Evolutionary conservation across 2,888 invertebrate species (phyloP).

Genomic region (Drosophila pegasa): DNA sequence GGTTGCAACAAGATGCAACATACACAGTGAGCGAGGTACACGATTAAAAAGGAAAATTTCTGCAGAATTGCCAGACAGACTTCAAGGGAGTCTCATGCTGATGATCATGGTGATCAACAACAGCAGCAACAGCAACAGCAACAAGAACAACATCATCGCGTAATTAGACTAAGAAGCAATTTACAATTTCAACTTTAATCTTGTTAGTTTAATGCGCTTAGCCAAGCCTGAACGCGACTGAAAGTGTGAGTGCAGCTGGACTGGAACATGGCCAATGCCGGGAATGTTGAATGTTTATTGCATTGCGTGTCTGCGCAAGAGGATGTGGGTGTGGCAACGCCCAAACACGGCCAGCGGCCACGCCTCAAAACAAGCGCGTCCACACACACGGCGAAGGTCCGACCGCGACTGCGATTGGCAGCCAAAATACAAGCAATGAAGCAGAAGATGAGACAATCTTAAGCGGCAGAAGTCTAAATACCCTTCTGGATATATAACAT

Average conservation of each 20-base stretch:
- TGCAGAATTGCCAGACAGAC: slow-evolving; percentile 28
- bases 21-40: slow-evolving; percentile 19
- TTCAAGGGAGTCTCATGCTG: slow-evolving; percentile 45
- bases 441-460: background rate
- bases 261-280: background rate
- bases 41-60: slow-evolving; percentile 64
- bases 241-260: slow-evolving; percentile 47
- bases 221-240: slow-evolving; percentile 25
- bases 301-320: slow-evolving; percentile 60
- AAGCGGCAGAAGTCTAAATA: background rate
- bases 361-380: slow-evolving; percentile 48
- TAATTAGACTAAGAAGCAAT: slow-evolving; percentile 80
- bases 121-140: slow-evolving; percentile 36
- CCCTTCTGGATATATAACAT: background rate
- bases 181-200: slow-evolving; percentile 80
- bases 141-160: slow-evolving; percentile 41
- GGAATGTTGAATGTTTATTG: slow-evolving; percentile 10
- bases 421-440: slow-evolving; percentile 28
- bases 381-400: slow-evolving; percentile 43
- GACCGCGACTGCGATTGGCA: slow-evolving; percentile 21
- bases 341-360: slow-evolving; percentile 56
- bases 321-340: slow-evolving; percentile 67
- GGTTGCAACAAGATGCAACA: slow-evolving; percentile 50
- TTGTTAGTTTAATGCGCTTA: slow-evolving; percentile 73
- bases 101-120: slow-evolving; percentile 68